Base-by-base conservation (phyloP, 2,797 vertebrate genomes). In the Enteromius mattozi region DNA sequence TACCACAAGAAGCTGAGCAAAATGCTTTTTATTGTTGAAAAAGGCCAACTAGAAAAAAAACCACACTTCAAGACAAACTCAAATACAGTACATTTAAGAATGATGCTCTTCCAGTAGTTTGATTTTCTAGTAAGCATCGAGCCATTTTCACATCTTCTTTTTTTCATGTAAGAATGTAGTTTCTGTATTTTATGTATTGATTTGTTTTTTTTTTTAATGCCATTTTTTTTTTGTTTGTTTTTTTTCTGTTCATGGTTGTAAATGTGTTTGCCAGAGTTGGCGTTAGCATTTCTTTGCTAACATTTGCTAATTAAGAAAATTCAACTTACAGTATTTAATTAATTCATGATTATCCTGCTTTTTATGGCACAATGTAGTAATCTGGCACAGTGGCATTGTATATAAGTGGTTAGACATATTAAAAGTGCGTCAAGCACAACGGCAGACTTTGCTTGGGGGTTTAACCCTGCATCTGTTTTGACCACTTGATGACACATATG, bases 401-500 rank as follows among this genome's bases (percentile, higher is more conserved):
- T 14, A 24, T 19, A 33, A 42, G 37, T 74, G 24, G 27, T 47
- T 37, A 66, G 30, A 66, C 19, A 66, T 51, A 59, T 24, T 30
- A 65, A 47, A 74, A 65, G 17, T 72, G 24, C 33, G 54, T n/a
- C 3, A 1, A 17, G 42, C n/a, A 19, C 27, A 35, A 40, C 3
- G 6, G 51, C 51, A 76, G 24, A 30, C 59, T 65, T 35, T 7
- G 9, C 4, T 75, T 75, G 4, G 74, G 63, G 33, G 33, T 54
- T 56, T 70, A 82, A 77, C 42, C 59, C n/a, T 65, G 37, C 66
- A 40, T 71, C 61, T 74, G 40, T 40, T 24, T 69, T 80, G 75
- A 45, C 71, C 75, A 74, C 63, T 63, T 81, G 68, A 63, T 65
- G 61, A 81, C 71, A 77, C 76, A 80, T 35, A 63, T 72, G 71